A percentile compares a stretch with the other conserved stretches of the same genome.
Conservation (phyloP, 2,113 vertebrate genomes). For the Platichthys flesus region DNA sequence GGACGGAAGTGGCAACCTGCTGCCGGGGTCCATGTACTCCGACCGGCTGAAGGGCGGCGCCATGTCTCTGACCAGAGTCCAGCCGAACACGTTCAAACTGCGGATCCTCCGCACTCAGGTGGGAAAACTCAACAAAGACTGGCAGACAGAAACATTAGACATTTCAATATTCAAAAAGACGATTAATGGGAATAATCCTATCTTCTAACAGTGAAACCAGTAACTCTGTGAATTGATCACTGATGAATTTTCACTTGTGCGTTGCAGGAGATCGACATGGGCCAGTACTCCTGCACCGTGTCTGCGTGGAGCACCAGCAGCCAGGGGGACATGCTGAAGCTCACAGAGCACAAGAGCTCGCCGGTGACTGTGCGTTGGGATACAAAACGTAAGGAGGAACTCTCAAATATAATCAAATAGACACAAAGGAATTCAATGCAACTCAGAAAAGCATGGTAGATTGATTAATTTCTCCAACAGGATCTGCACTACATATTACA, state of each 20-base stretch:
- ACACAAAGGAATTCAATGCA: no score
- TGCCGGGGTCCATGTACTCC: slow-evolving; percentile 76
- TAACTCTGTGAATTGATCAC: no score
- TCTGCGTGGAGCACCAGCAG: slow-evolving; percentile 83
- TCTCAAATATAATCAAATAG: no score
- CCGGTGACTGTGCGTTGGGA: slow-evolving; percentile 85
- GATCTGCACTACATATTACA: no score
- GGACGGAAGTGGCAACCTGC: slow-evolving; percentile 86
- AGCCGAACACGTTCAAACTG: slow-evolving; percentile 86
- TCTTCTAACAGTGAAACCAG: no score
- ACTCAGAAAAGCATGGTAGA: no score
- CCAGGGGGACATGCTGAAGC: slow-evolving; percentile 84
- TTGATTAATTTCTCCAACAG: no score
- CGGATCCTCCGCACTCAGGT: slow-evolving; percentile 87
- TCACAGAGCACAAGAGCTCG: slow-evolving; percentile 81
- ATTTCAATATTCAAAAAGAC: neutral
- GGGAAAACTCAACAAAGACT: neutral
- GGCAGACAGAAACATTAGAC: neutral
- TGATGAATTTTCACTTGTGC: neutral
- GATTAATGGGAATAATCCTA: no score
- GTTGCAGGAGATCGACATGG: slow-evolving; percentile 86
- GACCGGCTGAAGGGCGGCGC: slow-evolving; percentile 83
- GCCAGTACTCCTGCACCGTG: slow-evolving; percentile 87
- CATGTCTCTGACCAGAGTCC: slow-evolving; percentile 84
- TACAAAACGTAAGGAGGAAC: slow-evolving; percentile 83